Conservation (phyloP, 2,888 invertebrate genomes). For the Cinara cedri region DNA sequence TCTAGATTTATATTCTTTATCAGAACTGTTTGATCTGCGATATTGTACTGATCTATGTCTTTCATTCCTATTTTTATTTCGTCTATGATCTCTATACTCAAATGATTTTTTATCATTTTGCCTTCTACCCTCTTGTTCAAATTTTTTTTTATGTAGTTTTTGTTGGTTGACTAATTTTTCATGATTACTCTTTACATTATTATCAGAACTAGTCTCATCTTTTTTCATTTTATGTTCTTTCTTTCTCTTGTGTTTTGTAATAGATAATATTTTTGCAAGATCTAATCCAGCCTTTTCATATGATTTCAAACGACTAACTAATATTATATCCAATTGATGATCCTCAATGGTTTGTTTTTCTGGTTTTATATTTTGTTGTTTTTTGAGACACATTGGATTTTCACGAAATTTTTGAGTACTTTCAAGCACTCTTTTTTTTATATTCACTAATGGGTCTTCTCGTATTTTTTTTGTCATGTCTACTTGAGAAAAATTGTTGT, state of each 20-base stretch:
- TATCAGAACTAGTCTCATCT: neutral
- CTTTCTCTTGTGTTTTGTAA: conserved; percentile 47
- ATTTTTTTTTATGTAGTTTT: neutral
- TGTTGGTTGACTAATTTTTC: neutral
- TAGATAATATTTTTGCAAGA: conserved; percentile 49
- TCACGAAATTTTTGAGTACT: conserved; percentile 38
- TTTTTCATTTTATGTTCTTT: conserved; percentile 24
- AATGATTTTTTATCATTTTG: conserved; percentile 30
- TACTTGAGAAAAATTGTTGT: conserved; percentile 44
- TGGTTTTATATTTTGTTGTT: conserved; percentile 21
- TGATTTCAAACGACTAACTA: conserved; percentile 51
- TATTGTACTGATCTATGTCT: conserved; percentile 17
- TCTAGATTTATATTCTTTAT: conserved; percentile 23
- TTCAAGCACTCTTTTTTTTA: conserved; percentile 45
- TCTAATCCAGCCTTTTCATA: conserved; percentile 52
- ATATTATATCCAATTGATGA: conserved; percentile 49
- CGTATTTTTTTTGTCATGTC: conserved; percentile 53
- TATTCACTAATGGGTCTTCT: conserved; percentile 50
- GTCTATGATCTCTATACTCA: neutral
- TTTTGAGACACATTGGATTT: conserved; percentile 46
- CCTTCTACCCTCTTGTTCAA: neutral
- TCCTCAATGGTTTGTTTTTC: conserved; percentile 44
- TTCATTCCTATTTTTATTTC: conserved; percentile 25
- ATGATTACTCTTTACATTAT: neutral
- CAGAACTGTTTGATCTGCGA: conserved; percentile 31